Percentiles rank a stretch among this genome's conserved stretches.
Conservation (phyloP, 2,888 invertebrate genomes). For the Lasioglossum marginatum region DNA sequence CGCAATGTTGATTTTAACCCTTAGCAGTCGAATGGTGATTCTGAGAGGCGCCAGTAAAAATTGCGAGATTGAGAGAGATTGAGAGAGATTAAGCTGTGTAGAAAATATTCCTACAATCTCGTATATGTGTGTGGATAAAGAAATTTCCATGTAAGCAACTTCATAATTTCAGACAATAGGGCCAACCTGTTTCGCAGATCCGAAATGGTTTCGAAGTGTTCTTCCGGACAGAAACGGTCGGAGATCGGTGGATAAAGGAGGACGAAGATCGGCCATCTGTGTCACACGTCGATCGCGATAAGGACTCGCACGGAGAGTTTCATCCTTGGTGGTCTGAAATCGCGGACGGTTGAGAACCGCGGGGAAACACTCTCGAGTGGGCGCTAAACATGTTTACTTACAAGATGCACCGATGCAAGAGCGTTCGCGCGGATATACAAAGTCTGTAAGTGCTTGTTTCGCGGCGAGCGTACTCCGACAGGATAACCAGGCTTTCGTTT, state of each 20-base stretch:
- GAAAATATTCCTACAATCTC: too few species aligned
- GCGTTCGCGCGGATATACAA: constrained; percentile 34
- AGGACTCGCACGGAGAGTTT: background rate
- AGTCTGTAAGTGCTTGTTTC: constrained; percentile 28
- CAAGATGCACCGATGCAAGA: constrained; percentile 56
- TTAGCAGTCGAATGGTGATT: background rate
- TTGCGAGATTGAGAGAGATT: too few species aligned
- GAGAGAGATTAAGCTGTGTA: too few species aligned
- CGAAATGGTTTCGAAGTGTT: background rate
- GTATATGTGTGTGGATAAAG: too few species aligned
- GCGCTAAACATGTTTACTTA: constrained; percentile 67
- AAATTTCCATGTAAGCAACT: too few species aligned
- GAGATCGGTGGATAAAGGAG: background rate
- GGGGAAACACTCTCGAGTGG: constrained; percentile 59
- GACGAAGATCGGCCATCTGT: background rate
- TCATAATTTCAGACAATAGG: background rate
- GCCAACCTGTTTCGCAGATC: background rate
- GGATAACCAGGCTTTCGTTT: constrained; percentile 51
- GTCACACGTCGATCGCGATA: constrained; percentile 24
- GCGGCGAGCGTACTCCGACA: constrained; percentile 22
- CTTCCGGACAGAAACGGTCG: background rate
- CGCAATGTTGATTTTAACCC: background rate
- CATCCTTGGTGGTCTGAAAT: constrained; percentile 51
- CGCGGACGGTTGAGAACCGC: constrained; percentile 54
- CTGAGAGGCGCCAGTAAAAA: background rate